phyloP scores from a whole-genome alignment of 2,888 invertebrate species.

The Augiades crinisus region DNA sequence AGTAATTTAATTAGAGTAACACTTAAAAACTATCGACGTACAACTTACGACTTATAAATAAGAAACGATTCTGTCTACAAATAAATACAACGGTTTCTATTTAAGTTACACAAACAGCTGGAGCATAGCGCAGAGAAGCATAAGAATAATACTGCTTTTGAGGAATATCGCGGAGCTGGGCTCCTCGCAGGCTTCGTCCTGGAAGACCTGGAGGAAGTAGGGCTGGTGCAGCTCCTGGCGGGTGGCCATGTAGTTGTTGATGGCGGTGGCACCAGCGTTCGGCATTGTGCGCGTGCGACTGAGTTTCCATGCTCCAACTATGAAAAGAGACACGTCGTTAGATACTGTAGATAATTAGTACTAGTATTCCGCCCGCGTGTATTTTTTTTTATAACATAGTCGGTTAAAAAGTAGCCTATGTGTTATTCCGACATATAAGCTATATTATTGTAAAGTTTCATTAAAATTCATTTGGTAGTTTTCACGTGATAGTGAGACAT shows the following conservation, averaged over 20 bases:
- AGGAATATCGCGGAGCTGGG: slow-evolving; percentile 55
- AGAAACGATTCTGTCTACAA: neutral
- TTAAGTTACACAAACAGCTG: slow-evolving; percentile 37
- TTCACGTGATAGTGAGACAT: no score
- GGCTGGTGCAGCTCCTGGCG: slow-evolving; percentile 51
- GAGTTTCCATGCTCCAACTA: slow-evolving; percentile 67
- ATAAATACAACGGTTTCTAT: neutral
- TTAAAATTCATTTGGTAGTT: no score
- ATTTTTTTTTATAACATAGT: no score
- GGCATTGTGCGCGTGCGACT: slow-evolving; percentile 53
- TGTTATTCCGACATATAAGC: no score
- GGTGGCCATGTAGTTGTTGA: slow-evolving; percentile 41
- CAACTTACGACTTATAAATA: neutral
- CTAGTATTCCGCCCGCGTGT: no score
- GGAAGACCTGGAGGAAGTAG: slow-evolving; percentile 53
- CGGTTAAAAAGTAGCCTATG: no score
- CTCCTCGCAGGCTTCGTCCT: slow-evolving; percentile 53
- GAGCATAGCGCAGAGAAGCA: slow-evolving; percentile 50
- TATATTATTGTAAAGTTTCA: no score
- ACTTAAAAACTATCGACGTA: neutral
- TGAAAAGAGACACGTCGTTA: slow-evolving; percentile 29
- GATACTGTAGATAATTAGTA: neutral
- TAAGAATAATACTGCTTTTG: slow-evolving; percentile 59
- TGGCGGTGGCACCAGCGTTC: slow-evolving; percentile 34
- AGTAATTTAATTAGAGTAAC: neutral